Percentiles rank a stretch among this genome's conserved stretches.
Evolutionary conservation across 2,888 invertebrate species (phyloP).

Genomic region (Cryptosula pallasiana): DNA sequence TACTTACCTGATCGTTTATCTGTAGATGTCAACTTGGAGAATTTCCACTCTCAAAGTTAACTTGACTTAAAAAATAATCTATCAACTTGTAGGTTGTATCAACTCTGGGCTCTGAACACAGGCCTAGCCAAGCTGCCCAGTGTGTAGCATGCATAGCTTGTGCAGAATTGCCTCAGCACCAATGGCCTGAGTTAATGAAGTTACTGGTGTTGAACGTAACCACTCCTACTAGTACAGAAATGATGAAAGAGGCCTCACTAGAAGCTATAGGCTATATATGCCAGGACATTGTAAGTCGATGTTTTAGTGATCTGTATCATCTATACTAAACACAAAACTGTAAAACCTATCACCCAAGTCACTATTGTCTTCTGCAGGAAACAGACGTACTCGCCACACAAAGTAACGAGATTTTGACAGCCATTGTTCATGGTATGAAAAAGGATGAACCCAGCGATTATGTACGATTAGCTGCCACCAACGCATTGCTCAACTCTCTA

Average conservation of each 20-base stretch:
- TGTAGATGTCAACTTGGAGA: no score
- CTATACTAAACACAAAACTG: no score
- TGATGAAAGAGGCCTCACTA: conserved; percentile 90
- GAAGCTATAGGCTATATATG: conserved; percentile 99
- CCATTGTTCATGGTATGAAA: conserved; percentile 98
- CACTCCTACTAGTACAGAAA: conserved; percentile 72
- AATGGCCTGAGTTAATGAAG: conserved; percentile 85
- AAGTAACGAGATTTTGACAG: conserved; percentile 93
- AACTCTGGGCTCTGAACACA: conserved; percentile 89
- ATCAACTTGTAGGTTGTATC: conserved; percentile 74
- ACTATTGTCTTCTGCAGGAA: conserved; percentile 56
- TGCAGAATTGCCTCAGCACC: conserved; percentile 82
- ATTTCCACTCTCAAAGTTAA: no score
- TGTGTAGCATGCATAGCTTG: conserved; percentile 98
- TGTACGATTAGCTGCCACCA: conserved; percentile 92
- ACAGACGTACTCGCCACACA: conserved; percentile 85
- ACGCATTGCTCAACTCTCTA: conserved; percentile 89
- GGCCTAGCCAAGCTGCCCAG: conserved; percentile 96
- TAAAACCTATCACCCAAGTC: no score
- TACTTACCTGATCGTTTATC: no score
- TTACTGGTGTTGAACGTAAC: conserved; percentile 86
- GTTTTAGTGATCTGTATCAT: no score
- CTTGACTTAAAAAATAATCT: no score
- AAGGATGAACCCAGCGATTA: conserved; percentile 86
- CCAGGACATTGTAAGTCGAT: conserved; percentile 73